Base-by-base conservation (phyloP, 1,140 invertebrate genomes). In the Archivesica marissinica region DNA sequence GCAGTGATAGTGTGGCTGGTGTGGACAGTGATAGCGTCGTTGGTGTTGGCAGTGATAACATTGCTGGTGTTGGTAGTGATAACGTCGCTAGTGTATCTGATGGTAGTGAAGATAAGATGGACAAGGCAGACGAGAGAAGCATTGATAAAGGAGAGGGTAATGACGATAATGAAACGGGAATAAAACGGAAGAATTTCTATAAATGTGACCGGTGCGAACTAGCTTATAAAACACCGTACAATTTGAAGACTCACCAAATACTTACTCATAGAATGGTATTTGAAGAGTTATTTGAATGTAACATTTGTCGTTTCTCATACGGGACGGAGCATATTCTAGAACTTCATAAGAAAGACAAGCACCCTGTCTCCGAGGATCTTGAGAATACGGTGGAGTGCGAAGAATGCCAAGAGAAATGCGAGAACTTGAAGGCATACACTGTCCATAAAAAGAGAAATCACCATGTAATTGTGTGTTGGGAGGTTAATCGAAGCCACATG, bases 251-350 rank as follows among this genome's bases (percentile, higher is more conserved):
- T 6, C 66, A 70, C 47, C 66, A 70, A 28, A 23, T 70, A 7
- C 41, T 28, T 7, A 70, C 25, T 6, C 66, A 70, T 44, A 23
- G 39, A 2, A 70, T 70, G 66, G 33, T 15, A 13, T 70, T 70
- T 47, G 66, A 72, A 30, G 41, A 72, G 35, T 11, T 28, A 17
- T 47, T 47, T 33, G 28, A 47, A 50, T 72, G 68, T 33, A 30
- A 50, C n/a, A 3, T 28, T 30, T 72, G 68, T 44, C 41, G 30
- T 72, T 1, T 50, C 25, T 47, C 44, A 3, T 72, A 33, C 13
- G 41, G 68, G 33, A 72, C 41, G 50, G 44, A 47, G 33, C 33
- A 77, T 35, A 52, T 61, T n/a, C 38, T 77, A 15, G n/a, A 59
- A 0, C 33, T 77, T 0, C 75, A 77, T 77, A 41, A 61, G 35